Percentiles rank a stretch among this genome's conserved stretches.
phyloP scores from a whole-genome alignment of 2,113 vertebrate species.

The Gambusia affinis region DNA sequence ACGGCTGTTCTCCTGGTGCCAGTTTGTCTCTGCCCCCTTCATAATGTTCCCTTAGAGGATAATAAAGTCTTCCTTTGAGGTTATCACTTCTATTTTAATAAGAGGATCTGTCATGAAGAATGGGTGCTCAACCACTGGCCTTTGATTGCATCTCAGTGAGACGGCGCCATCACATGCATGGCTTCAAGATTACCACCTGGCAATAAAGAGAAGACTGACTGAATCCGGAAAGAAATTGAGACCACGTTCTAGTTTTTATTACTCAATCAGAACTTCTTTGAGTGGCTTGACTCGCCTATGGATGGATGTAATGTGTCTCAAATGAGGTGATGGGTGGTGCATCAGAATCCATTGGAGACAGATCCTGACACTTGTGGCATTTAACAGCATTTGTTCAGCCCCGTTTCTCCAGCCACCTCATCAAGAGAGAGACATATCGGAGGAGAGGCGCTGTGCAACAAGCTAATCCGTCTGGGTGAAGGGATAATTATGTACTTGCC shows the following conservation, averaged over 20 bases:
- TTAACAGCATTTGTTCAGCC: constrained; percentile 45
- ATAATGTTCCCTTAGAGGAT: constrained; percentile 40
- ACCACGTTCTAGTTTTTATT: not conserved
- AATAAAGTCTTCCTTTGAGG: constrained; percentile 18
- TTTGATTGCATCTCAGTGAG: not conserved
- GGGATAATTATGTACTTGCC: constrained; percentile 64
- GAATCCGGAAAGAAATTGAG: not conserved
- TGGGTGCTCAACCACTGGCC: not conserved
- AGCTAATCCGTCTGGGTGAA: constrained; percentile 67
- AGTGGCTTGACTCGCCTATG: not conserved
- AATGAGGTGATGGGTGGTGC: constrained; percentile 1
- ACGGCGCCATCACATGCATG: not conserved
- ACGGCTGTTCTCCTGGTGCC: constrained; percentile 10
- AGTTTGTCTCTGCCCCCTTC: not conserved
- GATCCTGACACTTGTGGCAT: constrained; percentile 50
- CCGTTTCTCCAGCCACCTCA: constrained; percentile 44
- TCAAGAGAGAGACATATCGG: constrained; percentile 48
- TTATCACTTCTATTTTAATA: constrained; percentile 40
- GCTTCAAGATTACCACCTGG: constrained; percentile 1
- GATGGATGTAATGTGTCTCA: constrained; percentile 13
- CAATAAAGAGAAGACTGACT: constrained; percentile 5
- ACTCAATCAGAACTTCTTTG: not conserved
- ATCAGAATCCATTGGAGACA: constrained; percentile 24
- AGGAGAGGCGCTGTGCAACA: constrained; percentile 45
- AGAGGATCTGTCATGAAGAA: constrained; percentile 18